phyloP scores from a whole-genome alignment of 2,888 invertebrate genomes.

The Melikaiella ostensackeni region DNA sequence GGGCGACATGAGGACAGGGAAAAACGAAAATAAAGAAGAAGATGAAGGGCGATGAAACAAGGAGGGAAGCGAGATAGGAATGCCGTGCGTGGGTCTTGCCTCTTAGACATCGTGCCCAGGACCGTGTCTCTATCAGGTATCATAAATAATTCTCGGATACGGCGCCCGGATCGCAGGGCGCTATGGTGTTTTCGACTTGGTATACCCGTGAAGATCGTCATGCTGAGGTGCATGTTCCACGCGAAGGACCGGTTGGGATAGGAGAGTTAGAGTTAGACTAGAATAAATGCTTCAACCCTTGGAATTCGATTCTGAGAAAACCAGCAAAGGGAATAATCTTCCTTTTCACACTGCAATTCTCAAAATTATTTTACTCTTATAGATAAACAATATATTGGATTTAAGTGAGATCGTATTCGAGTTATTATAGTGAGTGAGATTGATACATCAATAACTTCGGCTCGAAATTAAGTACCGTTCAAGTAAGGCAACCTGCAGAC shows the following conservation, averaged over 20 bases:
- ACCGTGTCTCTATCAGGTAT: conserved; percentile 76
- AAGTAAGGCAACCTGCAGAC: no score
- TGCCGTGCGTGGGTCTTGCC: conserved; percentile 73
- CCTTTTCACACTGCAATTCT: not conserved
- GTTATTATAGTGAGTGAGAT: no score
- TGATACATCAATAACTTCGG: no score
- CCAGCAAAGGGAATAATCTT: not conserved
- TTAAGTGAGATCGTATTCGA: no score
- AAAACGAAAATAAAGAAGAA: conserved; percentile 54
- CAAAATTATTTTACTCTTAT: not conserved
- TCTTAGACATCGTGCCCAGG: conserved; percentile 72
- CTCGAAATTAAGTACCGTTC: no score
- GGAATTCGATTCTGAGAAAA: not conserved
- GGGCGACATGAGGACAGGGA: conserved; percentile 54
- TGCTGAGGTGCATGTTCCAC: conserved; percentile 35
- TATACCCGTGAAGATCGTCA: conserved; percentile 55
- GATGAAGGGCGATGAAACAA: conserved; percentile 51
- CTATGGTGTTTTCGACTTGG: conserved; percentile 53
- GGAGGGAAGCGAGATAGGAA: conserved; percentile 65
- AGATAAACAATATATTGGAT: not conserved
- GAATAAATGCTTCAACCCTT: not conserved
- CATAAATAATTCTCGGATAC: conserved; percentile 74
- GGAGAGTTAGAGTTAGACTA: not conserved
- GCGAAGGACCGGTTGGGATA: not conserved
- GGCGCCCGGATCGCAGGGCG: conserved; percentile 51